Evolutionary conservation across 2,797 vertebrate species (phyloP).

Genomic region (Pantherophis vulpinus): DNA sequence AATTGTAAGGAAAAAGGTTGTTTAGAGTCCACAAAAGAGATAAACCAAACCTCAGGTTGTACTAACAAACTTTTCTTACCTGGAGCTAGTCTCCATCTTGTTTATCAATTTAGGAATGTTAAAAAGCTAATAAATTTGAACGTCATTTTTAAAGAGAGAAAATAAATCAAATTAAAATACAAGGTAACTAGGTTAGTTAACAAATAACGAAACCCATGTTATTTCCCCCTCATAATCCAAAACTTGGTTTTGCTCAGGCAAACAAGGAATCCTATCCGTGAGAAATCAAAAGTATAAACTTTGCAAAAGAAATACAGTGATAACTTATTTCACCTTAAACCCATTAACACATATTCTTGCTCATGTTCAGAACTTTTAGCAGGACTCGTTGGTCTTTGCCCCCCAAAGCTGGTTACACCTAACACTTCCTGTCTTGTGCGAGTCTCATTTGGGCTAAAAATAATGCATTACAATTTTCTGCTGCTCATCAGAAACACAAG

Average conservation of each 20-base stretch:
- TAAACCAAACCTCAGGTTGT: too few relatives aligned
- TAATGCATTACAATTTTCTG: constrained; percentile 4
- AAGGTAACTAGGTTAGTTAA: too few relatives aligned
- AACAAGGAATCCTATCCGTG: not conserved
- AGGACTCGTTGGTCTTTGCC: not conserved
- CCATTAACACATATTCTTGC: not conserved
- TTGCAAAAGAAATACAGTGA: not conserved
- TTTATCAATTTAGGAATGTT: too few relatives aligned
- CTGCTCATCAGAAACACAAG: not conserved
- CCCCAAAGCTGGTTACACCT: not conserved
- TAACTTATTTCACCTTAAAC: not conserved
- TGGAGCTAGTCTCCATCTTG: too few relatives aligned
- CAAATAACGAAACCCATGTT: too few relatives aligned
- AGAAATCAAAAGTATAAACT: not conserved
- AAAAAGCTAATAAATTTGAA: too few relatives aligned
- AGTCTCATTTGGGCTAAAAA: not conserved
- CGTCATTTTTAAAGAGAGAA: too few relatives aligned
- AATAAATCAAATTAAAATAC: too few relatives aligned
- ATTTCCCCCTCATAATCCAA: not conserved
- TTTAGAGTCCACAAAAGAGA: too few relatives aligned
- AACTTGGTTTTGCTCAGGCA: not conserved
- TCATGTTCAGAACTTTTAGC: not conserved
- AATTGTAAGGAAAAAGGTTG: too few relatives aligned
- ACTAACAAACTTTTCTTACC: too few relatives aligned
- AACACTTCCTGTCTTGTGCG: not conserved